These are phyloP conservation scores for Lophius americanus DNA, from an alignment of 2,797 vertebrate genomes.

Conservation along the genomic window DNA sequence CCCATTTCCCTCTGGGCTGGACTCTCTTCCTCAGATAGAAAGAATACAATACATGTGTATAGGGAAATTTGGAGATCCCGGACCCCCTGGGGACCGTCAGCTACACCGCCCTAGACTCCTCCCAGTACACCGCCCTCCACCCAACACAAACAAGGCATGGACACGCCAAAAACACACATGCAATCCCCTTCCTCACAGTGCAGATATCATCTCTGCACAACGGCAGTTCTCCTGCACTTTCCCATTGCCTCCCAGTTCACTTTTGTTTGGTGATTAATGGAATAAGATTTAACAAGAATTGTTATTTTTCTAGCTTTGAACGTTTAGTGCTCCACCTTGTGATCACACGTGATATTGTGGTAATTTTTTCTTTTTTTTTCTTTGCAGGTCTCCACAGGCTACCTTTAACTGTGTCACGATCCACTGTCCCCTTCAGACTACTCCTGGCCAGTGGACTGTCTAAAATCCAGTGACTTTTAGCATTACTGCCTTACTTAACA, in stretches of 20 bases:
- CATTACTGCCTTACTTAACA: slow-evolving; percentile 17
- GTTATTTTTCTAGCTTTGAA: slow-evolving; percentile 35
- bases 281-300: slow-evolving; percentile 50
- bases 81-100: slow-evolving; percentile 72
- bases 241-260: slow-evolving; percentile 56
- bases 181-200: slow-evolving; percentile 66
- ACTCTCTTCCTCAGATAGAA: slow-evolving; percentile 88
- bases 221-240: slow-evolving; percentile 59
- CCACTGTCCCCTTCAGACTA: slow-evolving; percentile 80
- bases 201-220: slow-evolving; percentile 75
- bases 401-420: slow-evolving; percentile 85
- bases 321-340: slow-evolving; percentile 37
- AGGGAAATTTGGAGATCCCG: slow-evolving; percentile 78
- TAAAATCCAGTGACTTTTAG: slow-evolving; percentile 80
- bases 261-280: slow-evolving; percentile 76
- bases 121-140: slow-evolving; percentile 70
- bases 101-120: slow-evolving; percentile 73
- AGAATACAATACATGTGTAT: slow-evolving; percentile 82
- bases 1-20: slow-evolving; percentile 81
- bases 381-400: slow-evolving; percentile 89
- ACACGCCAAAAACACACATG: slow-evolving; percentile 57
- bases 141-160: slow-evolving; percentile 78
- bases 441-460: slow-evolving; percentile 84
- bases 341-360: slow-evolving; percentile 29
- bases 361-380: slow-evolving; percentile 2